Conservation (phyloP, 2,888 invertebrate genomes). For the Cryptus armator region DNA sequence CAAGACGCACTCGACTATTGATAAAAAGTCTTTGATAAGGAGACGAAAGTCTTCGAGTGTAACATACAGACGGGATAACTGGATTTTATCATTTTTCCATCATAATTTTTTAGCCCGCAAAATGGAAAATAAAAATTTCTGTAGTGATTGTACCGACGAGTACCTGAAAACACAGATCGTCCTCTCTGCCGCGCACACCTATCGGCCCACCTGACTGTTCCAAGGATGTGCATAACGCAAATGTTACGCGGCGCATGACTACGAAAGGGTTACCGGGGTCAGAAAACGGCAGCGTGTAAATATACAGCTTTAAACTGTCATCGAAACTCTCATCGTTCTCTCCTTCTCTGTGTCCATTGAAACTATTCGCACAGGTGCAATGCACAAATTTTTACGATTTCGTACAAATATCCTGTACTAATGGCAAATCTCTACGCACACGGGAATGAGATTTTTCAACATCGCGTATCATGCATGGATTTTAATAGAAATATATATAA, state of each 20-base stretch:
- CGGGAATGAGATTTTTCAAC: background rate
- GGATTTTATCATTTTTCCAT: background rate
- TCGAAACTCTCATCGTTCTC: constrained; percentile 5
- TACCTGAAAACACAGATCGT: constrained; percentile 27
- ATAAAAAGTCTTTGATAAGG: constrained; percentile 3
- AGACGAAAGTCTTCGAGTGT: background rate
- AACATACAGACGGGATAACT: background rate
- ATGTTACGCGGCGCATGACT: constrained; percentile 22
- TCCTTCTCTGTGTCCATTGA: background rate
- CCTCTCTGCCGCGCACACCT: constrained; percentile 30
- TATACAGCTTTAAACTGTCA: constrained; percentile 3
- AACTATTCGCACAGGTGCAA: background rate
- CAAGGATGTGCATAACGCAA: constrained; percentile 72
- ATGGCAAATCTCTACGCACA: too few relatives aligned
- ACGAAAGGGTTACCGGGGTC: too few relatives aligned
- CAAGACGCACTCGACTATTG: constrained; percentile 8
- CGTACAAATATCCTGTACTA: constrained; percentile 10
- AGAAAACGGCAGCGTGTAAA: too few relatives aligned
- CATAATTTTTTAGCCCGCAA: background rate
- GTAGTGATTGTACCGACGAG: constrained; percentile 44
- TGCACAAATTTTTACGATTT: constrained; percentile 29
- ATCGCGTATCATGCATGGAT: background rate
- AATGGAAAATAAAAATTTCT: constrained; percentile 17
- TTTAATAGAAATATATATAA: too few relatives aligned
- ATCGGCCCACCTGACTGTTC: constrained; percentile 73